Base-by-base conservation (phyloP, 2,888 invertebrate species). In the Sialis lutaria region DNA sequence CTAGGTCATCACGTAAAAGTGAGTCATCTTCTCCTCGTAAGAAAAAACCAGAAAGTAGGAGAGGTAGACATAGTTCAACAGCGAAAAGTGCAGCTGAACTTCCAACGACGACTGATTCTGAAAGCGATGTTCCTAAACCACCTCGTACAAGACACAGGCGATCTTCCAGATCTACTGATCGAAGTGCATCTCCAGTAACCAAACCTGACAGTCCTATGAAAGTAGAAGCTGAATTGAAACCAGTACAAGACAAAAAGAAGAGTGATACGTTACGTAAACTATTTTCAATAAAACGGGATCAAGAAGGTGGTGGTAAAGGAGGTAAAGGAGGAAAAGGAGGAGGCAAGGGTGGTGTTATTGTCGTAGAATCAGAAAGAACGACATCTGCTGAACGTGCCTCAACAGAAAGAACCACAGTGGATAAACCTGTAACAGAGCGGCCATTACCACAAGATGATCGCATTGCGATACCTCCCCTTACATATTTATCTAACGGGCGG, bases 211-310 rank as follows among this genome's bases (percentile, higher is more conserved):
- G 59, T 43, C 56, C 59, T 2, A 57, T 60, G 54, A 55, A 73
- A 63, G 58, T 63, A 49, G 54, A 71, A 58, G 54, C 63, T 56
- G 40, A 62, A 58, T 67, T 66, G n/a, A 73, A 73, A 45, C 61
- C 68, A 8, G 69, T 73, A 1, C 70, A 74, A 49, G 81, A 82
- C 60, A 81, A 81, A 57, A 82, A 81, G 63, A 82, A 82, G 60
- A 79, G 70, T 55, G 77, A 74, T 55, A 79, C 80, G 1, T 60
- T 82, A 46, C 67, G 77, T 40, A 79, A 77, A 56, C 64, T 82
- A 45, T 80, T 81, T 58, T 73, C 70, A 1, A 68, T 68, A 8
- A 64, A 65, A 50, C 67, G 73, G n/a, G 72, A 69, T 55, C 73
- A 74, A 43, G 75, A 74, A 50, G 79, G 79, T 4, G 74, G 68